phyloP scores from a whole-genome alignment of 1,140 invertebrate genomes.

The Meloidogyne floridensis region DNA sequence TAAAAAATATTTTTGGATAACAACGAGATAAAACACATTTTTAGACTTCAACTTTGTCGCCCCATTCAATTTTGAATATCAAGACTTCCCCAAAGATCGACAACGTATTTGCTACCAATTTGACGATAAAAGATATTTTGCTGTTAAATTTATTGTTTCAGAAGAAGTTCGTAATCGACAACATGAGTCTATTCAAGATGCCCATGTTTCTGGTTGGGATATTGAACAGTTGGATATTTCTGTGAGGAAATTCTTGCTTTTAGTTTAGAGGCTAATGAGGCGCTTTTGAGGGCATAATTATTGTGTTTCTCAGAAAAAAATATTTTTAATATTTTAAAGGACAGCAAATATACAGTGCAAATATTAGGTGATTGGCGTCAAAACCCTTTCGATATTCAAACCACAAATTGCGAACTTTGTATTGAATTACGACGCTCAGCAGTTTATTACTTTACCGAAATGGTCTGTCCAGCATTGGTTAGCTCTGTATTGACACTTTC shows the following conservation, averaged over 20 bases:
- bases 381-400: conserved; percentile 64
- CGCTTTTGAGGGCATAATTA: too few relatives aligned
- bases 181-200: conserved; percentile 58
- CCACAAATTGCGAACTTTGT: conserved; percentile 64
- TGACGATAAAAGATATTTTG: conserved; percentile 65
- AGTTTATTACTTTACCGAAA: conserved; percentile 63
- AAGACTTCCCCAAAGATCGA: conserved; percentile 61
- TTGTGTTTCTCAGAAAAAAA: neutral
- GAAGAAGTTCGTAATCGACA: conserved; percentile 56
- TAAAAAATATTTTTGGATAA: conserved; percentile 4
- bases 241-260: conserved; percentile 27
- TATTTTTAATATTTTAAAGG: conserved; percentile 31
- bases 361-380: conserved; percentile 60
- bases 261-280: too few relatives aligned
- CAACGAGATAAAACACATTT: neutral
- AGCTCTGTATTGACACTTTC: conserved; percentile 55
- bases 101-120: conserved; percentile 65
- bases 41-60: conserved; percentile 60
- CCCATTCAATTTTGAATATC: conserved; percentile 60
- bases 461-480: conserved; percentile 60
- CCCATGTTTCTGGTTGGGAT: conserved; percentile 62
- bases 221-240: conserved; percentile 54
- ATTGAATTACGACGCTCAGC: conserved; percentile 59
- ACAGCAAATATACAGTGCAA: conserved; percentile 63
- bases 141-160: conserved; percentile 61